Evolutionary conservation across 2,113 vertebrate genomes (phyloP).

Genomic region (Numida meleagris): DNA sequence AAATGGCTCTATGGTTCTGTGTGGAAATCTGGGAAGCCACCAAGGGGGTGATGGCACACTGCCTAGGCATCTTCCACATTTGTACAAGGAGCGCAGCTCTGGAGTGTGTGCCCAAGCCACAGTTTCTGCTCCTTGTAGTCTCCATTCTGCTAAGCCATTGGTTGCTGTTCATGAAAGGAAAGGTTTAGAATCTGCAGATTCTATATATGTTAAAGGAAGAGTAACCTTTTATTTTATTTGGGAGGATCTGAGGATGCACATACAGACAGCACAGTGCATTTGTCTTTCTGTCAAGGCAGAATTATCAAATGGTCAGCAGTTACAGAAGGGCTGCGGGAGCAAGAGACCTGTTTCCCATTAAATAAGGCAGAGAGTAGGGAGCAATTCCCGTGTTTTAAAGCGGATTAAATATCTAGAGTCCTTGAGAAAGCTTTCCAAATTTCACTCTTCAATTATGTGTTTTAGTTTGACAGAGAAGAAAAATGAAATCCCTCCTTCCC

Average conservation of each 20-base stretch:
- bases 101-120: not conserved
- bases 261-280: not conserved
- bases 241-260: not conserved
- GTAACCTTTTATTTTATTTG: not conserved
- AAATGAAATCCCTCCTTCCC: not conserved
- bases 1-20: no score
- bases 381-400: not conserved
- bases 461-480: not conserved
- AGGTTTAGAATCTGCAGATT: not conserved
- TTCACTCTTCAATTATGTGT: not conserved
- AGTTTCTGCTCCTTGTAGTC: not conserved
- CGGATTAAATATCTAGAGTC: not conserved
- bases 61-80: not conserved
- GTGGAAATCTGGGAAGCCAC: not conserved
- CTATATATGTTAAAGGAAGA: not conserved
- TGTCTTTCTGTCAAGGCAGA: not conserved
- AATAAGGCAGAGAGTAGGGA: not conserved
- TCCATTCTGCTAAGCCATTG: not conserved
- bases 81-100: not conserved
- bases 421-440: not conserved
- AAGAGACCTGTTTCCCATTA: slow-evolving; percentile 10
- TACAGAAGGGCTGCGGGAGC: not conserved
- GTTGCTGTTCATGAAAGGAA: not conserved
- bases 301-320: not conserved
- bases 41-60: not conserved